These are phyloP conservation scores for Eupithecia inturbata DNA, from an alignment of 2,888 invertebrate genomes.

Conservation along the genomic window DNA sequence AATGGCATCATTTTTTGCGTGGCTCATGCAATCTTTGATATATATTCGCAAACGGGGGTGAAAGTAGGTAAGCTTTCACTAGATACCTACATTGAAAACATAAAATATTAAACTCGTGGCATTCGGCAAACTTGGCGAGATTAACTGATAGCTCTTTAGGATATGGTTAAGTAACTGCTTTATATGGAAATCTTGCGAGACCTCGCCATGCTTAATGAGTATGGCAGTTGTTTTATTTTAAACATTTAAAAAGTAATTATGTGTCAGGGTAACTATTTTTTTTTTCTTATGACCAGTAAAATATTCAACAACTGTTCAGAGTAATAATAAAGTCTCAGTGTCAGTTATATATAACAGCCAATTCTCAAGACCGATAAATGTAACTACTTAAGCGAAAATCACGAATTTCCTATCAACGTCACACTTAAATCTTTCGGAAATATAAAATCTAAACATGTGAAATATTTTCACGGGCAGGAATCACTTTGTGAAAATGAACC, in stretches of 20 bases:
- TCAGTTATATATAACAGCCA: not conserved
- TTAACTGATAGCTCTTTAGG: conserved; percentile 42
- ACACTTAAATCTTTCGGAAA: conserved; percentile 49
- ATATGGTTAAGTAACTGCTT: conserved; percentile 46
- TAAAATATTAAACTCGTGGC: conserved; percentile 48
- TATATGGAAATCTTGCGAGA: conserved; percentile 35
- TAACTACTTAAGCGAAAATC: conserved; percentile 43
- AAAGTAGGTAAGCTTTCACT: conserved; percentile 77
- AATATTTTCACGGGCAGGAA: conserved; percentile 42
- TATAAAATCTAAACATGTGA: conserved; percentile 42
- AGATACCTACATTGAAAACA: conserved; percentile 49
- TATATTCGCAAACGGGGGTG: conserved; percentile 71
- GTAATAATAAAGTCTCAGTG: not conserved
- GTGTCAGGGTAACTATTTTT: not conserved
- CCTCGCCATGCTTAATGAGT: conserved; percentile 28
- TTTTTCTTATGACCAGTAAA: not conserved
- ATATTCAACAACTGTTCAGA: not conserved
- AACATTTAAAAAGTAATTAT: not conserved
- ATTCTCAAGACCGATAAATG: not conserved
- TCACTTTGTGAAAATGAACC: conserved; percentile 17
- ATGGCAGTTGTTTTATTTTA: conserved; percentile 26
- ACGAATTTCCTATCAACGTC: conserved; percentile 48
- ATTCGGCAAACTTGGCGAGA: conserved; percentile 39
- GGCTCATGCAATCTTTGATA: conserved; percentile 66
- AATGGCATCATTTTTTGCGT: conserved; percentile 73